A percentile compares a stretch with the other conserved stretches of the same genome.
Evolutionary conservation across 2,888 invertebrate genomes (phyloP).

Genomic region (Ischnura elegans): DNA sequence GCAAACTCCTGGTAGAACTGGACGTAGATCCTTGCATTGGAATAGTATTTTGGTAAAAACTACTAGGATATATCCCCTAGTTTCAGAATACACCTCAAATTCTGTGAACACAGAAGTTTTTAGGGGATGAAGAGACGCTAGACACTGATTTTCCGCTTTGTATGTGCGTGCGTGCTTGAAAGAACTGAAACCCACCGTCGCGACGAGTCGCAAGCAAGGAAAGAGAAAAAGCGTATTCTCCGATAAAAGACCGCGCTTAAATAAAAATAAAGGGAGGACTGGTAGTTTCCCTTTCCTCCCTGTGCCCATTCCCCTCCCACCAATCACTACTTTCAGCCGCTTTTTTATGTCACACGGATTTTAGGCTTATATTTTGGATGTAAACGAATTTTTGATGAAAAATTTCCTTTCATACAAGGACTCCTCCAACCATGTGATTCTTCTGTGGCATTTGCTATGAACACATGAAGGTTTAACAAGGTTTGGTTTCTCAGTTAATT

Average conservation of each 20-base stretch:
- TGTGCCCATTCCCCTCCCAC: neutral
- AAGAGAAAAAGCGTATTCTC: neutral
- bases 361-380: neutral
- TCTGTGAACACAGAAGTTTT: neutral
- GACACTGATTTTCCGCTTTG: neutral
- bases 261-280: neutral
- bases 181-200: neutral
- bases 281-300: neutral
- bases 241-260: constrained; percentile 4
- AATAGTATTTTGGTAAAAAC: no score
- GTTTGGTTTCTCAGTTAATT: constrained; percentile 1
- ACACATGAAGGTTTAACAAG: neutral
- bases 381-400: constrained; percentile 15
- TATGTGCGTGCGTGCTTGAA: neutral
- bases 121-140: neutral
- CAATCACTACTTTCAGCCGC: constrained; percentile 14
- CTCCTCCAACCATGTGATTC: constrained; percentile 22
- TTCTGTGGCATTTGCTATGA: neutral
- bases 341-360: constrained; percentile 19
- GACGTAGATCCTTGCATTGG: no score
- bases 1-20: no score
- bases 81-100: neutral
- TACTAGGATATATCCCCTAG: no score
- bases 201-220: neutral
- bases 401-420: neutral